Conservation (phyloP, 2,888 invertebrate species). For the Caradrina kadenii region DNA sequence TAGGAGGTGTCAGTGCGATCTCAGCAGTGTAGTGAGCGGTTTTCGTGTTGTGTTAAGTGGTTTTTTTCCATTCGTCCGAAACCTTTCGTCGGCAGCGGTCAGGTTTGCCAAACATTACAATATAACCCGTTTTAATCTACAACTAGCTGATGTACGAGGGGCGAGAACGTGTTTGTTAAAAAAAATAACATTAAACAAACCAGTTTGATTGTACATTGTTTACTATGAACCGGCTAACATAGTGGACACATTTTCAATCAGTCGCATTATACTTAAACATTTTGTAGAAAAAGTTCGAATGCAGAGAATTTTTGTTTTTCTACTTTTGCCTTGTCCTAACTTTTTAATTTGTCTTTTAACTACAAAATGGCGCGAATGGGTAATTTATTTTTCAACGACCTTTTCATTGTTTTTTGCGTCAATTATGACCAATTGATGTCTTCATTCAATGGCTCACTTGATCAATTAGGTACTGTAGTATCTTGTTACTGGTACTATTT, state of each 20-base stretch:
- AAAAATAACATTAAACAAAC: slow-evolving; percentile 80
- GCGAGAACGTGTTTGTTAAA: slow-evolving; percentile 80
- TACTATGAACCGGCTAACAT: slow-evolving; percentile 67
- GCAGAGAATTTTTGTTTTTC: slow-evolving; percentile 37
- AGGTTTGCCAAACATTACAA: slow-evolving; percentile 79
- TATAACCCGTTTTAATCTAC: slow-evolving; percentile 78
- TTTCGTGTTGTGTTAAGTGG: slow-evolving; percentile 68
- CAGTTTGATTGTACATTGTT: slow-evolving; percentile 78
- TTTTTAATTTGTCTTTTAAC: slow-evolving; percentile 54
- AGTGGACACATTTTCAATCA: slow-evolving; percentile 70
- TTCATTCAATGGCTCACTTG: slow-evolving; percentile 74
- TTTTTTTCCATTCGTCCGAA: slow-evolving; percentile 77
- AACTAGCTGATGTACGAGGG: slow-evolving; percentile 73
- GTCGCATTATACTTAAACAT: slow-evolving; percentile 75
- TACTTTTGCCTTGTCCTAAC: slow-evolving; percentile 49
- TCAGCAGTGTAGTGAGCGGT: slow-evolving; percentile 68
- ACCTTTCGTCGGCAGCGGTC: slow-evolving; percentile 70
- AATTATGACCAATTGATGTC: slow-evolving; percentile 82
- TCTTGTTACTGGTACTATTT: slow-evolving; percentile 64
- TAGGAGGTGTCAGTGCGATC: slow-evolving; percentile 57
- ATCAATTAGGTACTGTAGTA: slow-evolving; percentile 70
- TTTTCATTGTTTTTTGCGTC: slow-evolving; percentile 75
- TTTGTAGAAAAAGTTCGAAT: slow-evolving; percentile 56
- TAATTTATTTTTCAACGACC: slow-evolving; percentile 68
- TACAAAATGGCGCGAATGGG: slow-evolving; percentile 59